These are phyloP conservation scores for Gopherus evgoodei DNA, from an alignment of 2,113 vertebrate genomes.

Conservation along the genomic window DNA sequence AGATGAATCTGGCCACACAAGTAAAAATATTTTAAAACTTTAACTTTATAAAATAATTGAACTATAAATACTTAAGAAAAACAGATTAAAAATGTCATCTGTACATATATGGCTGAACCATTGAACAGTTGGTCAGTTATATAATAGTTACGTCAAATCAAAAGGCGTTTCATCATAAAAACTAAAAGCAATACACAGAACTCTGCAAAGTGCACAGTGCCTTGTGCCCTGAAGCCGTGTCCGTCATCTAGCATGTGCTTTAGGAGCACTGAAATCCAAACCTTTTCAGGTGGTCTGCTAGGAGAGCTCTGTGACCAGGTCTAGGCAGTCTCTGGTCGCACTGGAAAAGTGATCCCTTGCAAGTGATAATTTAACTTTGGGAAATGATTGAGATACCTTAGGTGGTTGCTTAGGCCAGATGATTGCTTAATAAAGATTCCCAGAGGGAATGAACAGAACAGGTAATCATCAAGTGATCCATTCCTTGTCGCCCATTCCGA, in stretches of 20 bases:
- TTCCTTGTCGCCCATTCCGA: too few relatives aligned
- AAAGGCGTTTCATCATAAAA: not conserved
- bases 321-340: rapidly evolving
- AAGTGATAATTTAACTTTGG: not conserved
- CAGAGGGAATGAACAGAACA: too few relatives aligned
- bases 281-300: not conserved
- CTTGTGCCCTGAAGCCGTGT: rapidly evolving
- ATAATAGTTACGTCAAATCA: not conserved
- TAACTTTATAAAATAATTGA: not conserved
- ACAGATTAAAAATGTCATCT: not conserved
- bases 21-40: not conserved
- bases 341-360: not conserved
- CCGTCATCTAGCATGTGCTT: not conserved
- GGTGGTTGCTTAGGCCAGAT: not conserved
- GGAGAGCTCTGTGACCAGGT: not conserved
- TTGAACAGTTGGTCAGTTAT: not conserved
- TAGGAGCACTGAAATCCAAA: not conserved
- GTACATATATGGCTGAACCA: not conserved
- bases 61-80: not conserved
- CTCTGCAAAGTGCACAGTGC: not conserved
- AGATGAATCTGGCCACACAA: not conserved
- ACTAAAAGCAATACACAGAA: not conserved
- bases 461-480: too few relatives aligned
- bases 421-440: not conserved
- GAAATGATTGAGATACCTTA: not conserved